Evolutionary conservation across 2,797 vertebrate genomes (phyloP), one percentile per base, ranked within the genome.

Genomic region (Botia almorhae): DNA sequence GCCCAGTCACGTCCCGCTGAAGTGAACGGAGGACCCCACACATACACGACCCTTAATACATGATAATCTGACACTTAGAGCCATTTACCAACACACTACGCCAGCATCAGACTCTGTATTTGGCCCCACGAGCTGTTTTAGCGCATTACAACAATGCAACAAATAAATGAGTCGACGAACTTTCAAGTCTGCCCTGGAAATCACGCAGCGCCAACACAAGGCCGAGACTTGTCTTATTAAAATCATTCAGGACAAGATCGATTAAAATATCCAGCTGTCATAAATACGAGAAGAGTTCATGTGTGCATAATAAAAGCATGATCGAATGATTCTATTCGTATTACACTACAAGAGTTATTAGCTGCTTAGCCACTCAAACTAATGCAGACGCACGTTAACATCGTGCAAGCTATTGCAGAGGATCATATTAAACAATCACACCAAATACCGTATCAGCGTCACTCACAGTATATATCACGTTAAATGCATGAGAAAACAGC

Each of bases 141-240:
- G 33, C 33, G 33, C 33, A 33, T 33, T 33, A 33, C 33, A 33
- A 33, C 33, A 33, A 33, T 69, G 64, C 36, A 64, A 56, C 19
- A 76, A 65, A n/a, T 5, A 50, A 10, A 39, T 58, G 14, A 65
- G 65, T 76, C 77, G 71, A 61, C 58, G 50, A 67, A 61, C 82
- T 12, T 67, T 29, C 0, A 6, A 56, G 46, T 56, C 65, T 69
- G 51, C 48, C 23, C 76, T 17, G 11, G 13, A 63, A 64, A 4
- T 1, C 29, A 29, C 29, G 29, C 29, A 29, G 29, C 29, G 29
- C 29, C 1, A 29, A 29, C 4, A 29, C 29, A 4, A 29, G 29
- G 29, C 29, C 29, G 29, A 29, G n/a, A n/a, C n/a, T n/a, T n/a
- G n/a, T n/a, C n/a, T n/a, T n/a, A n/a, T n/a, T n/a, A n/a, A n/a